Evolutionary conservation across 2,113 vertebrate genomes (phyloP), one percentile per base, ranked within the genome.

Genomic region (Chlorodrepanis virens): DNA sequence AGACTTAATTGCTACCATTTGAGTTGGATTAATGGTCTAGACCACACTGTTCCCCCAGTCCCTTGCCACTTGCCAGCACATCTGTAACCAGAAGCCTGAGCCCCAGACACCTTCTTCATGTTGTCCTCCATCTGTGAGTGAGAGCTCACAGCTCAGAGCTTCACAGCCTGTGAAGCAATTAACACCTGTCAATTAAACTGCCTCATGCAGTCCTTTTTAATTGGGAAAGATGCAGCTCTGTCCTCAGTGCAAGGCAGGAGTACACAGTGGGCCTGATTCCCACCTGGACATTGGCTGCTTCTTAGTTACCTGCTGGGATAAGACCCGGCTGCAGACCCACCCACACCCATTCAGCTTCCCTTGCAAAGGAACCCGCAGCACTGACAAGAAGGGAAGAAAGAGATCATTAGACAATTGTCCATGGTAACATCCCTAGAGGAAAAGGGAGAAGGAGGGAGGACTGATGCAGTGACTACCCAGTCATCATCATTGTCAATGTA

Each of bases 201-300:
- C 68, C 50, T 44, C 0, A 3, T 47, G 21, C 31, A 17, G 28
- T 33, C 33, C 10, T 78, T 83, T 45, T 70, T 9, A n/a, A 35
- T 6, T 2, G 6, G 47, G 60, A 47, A 61, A 65, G 56, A 16
- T 12, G 17, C 4, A 22, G 3, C 33, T 69, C 40, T 24, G 12
- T 23, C 29, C 39, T 45, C 37, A 35, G 54, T 3, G 21, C 74
- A 39, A 45, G 64, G 27, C 64, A n/a, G 17, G 54, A 76, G 50
- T 0, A 0, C 8, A 5, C 0, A 0, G 49, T 23, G 53, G 44
- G 24, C 44, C 15, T 29, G 35, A 9, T 22, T 74, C 29, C 50
- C 68, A 33, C 19, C 57, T 64, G 15, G 25, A 7, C 16, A 2
- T 25, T 45, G 29, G 33, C 63, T 87, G 10, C 49, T 14, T 40